A percentile compares a stretch with the other conserved stretches of the same genome.
Conservation (phyloP, 2,888 invertebrate species). For the Cordilura impudica region DNA sequence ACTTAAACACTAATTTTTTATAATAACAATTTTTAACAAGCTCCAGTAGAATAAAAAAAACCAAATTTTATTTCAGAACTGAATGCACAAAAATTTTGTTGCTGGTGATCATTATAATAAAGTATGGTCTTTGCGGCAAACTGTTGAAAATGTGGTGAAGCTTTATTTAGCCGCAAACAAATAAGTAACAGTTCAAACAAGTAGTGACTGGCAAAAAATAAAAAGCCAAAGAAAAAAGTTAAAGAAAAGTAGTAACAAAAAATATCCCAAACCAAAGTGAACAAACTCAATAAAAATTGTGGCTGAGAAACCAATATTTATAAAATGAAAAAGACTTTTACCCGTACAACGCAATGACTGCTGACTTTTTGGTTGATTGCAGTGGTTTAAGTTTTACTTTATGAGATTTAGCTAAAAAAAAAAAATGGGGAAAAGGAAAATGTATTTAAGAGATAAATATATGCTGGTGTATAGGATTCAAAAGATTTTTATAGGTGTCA, state of each 20-base stretch:
- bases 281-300: slow-evolving; percentile 34
- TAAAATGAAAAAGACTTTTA: slow-evolving; percentile 39
- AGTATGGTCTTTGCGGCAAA: slow-evolving; percentile 56
- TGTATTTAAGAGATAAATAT: no score
- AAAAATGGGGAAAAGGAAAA: no score
- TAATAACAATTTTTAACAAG: slow-evolving; percentile 34
- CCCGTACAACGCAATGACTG: slow-evolving; percentile 33
- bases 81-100: not conserved
- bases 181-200: slow-evolving; percentile 60
- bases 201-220: slow-evolving; percentile 2
- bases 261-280: slow-evolving; percentile 7
- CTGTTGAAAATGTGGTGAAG: slow-evolving; percentile 60
- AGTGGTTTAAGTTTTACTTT: slow-evolving; percentile 42
- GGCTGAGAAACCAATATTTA: slow-evolving; percentile 49
- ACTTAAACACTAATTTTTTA: not conserved
- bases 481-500: no score
- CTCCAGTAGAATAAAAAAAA: not conserved
- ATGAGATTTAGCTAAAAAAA: not conserved
- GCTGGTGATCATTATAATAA: slow-evolving; percentile 53
- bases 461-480: no score
- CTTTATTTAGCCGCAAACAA: slow-evolving; percentile 62
- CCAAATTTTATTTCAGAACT: not conserved
- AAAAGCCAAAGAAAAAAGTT: not conserved
- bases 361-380: slow-evolving; percentile 47
- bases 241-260: slow-evolving; percentile 9